phyloP scores from a whole-genome alignment of 2,888 invertebrate genomes.

The Neoscelio sp. region DNA sequence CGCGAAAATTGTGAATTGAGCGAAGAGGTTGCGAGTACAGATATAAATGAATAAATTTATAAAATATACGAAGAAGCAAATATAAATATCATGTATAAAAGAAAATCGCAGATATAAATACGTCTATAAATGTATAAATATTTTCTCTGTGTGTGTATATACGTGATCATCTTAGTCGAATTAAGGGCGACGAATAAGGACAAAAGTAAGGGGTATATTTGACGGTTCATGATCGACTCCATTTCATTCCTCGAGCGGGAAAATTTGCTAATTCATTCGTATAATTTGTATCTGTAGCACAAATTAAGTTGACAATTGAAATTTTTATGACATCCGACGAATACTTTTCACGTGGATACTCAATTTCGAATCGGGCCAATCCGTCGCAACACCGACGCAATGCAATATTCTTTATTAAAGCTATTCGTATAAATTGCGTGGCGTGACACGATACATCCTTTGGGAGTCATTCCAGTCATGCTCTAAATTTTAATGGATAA shows the following conservation, averaged over 20 bases:
- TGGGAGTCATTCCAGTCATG: slow-evolving; percentile 20
- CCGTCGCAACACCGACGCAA: slow-evolving; percentile 11
- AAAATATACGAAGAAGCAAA: slow-evolving; percentile 39
- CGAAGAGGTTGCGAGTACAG: slow-evolving; percentile 4
- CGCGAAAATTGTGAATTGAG: slow-evolving; percentile 51
- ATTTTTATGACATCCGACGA: slow-evolving; percentile 1
- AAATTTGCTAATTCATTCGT: not conserved
- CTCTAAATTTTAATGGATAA: slow-evolving; percentile 25
- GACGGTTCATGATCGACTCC: slow-evolving; percentile 55
- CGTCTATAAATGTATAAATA: slow-evolving; percentile 63
- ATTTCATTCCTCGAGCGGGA: slow-evolving; percentile 5
- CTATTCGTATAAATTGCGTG: slow-evolving; percentile 27
- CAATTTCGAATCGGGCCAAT: slow-evolving; percentile 21
- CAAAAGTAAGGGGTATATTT: slow-evolving; percentile 23
- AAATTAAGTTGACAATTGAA: slow-evolving; percentile 24
- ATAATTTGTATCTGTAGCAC: not conserved
- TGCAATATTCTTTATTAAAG: slow-evolving; percentile 33
- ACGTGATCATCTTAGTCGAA: slow-evolving; percentile 63
- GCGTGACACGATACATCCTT: slow-evolving; percentile 8
- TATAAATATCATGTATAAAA: slow-evolving; percentile 62
- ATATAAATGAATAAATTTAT: slow-evolving; percentile 53
- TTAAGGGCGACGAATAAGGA: slow-evolving; percentile 56
- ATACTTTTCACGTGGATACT: slow-evolving; percentile 34
- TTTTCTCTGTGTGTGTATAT: slow-evolving; percentile 66
- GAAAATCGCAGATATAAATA: slow-evolving; percentile 42